Evolutionary conservation across 2,888 invertebrate genomes (phyloP), one percentile per base, ranked within the genome.

Genomic region (Stomorhina lunata): DNA sequence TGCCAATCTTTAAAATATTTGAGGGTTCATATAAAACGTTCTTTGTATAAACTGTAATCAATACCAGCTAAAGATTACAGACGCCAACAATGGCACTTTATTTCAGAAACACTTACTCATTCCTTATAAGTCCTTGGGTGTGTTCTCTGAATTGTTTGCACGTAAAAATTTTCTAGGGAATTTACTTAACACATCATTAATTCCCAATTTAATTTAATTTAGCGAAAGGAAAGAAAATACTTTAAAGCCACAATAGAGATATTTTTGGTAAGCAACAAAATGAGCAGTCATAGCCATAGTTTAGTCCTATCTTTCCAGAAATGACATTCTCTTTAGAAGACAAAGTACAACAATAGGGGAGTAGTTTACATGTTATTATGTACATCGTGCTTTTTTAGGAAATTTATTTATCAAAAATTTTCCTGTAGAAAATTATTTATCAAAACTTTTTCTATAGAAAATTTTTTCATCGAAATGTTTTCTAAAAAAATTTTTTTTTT

Each of bases 161-260:
- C 37, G 25, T 59, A 22, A 4, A 48, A 22, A 17, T 43, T 27
- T 50, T 50, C 3, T 37, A 5, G 5, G 17, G 22, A n/a, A 53
- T 34, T 25, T 50, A 4, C 25, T 25, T 27, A 6, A 50, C 66
- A 68, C 50, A 22, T 68, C 66, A 68, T 50, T 66, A 37, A 66
- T 50, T 50, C 50, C 15, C 34, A 50, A 66, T 66, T 66, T 66
- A 66, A 66, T 66, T 66, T 66, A 66, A 34, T 12, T 7, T 50
- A 66, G 48, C 40, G 40, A 48, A 20, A 43, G 12, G 45, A n/a
- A 61, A 29, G 27, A 63, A 43, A 22, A 34, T 32, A 34, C n/a
- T 50, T 48, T 66, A 22, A 50, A 66, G 7, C 15, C n/a, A 3
- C 9, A n/a, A 34, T 15, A 15, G 7, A n/a, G 9, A n/a, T 5